Evolutionary conservation across 2,888 invertebrate species (phyloP), one percentile per base, ranked within the genome.

Genomic region (Dermolepida albohirtum): DNA sequence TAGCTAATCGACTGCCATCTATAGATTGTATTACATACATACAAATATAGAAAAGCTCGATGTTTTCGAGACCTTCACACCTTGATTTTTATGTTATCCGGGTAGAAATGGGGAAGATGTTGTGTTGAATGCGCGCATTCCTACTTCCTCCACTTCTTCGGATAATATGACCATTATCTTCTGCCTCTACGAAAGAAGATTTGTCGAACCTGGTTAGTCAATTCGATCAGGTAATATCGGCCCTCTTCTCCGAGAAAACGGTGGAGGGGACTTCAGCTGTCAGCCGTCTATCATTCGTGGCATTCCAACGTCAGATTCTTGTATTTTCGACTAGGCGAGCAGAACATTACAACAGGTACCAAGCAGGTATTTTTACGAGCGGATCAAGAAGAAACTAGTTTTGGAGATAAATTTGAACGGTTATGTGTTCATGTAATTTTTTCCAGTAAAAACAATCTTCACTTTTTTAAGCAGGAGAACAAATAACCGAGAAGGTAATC

Each of bases 231-330:
- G 50, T 17, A 47, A 34, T 34, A 55, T 16, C 52, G 57, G 63
- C 47, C 44, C 49, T 55, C 52, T 51, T 65, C 43, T 43, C 34
- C 44, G 64, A 64, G 47, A 39, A 12, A 57, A 54, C 39, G 47
- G 49, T 22, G 27, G 64, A 43, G 55, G 50, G 70, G 68, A 66
- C 67, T 78, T 76, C 82, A 82, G 78, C 82, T 83, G 83, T 83
- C 83, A 82, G 82, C 83, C 82, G 83, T 83, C 82, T 81, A 83
- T 82, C 83, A 83, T 82, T 77, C 79, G 73, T 81, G 82, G 79
- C 82, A 79, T 75, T 78, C 78, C 81, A 80, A 82, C 83, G 83
- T 83, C 83, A 83, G 81, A 78, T 79, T 77, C 78, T 78, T 78
- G 80, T 81, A 79, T 75, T 81, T 77, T 70, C 62, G 68, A 80